Base-by-base conservation (phyloP, 1,140 invertebrate genomes). In the Zaprionus taronus region DNA sequence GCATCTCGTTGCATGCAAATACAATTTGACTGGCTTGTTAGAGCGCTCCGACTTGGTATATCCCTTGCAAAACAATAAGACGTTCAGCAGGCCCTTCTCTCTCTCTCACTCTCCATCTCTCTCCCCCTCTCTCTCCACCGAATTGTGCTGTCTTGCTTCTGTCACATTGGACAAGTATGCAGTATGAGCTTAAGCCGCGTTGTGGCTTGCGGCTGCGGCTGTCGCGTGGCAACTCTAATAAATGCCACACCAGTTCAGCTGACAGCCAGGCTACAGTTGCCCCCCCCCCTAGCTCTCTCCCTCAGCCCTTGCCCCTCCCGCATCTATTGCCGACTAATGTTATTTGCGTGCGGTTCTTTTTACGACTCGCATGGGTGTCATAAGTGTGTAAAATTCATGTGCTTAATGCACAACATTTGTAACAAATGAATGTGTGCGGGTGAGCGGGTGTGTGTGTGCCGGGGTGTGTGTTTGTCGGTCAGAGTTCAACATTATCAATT, bases 381-480 rank as follows among this genome's bases (percentile, higher is more conserved):
- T 87, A 87, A 87, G 84, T 89, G 85, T 84, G 77, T 79, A 83
- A 87, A 87, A 89, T 89, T 87, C 76, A 87, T 87, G 84, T 72
- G 68, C 78, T 72, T 87, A 89, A 87, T 87, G 84, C 80, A 86
- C 80, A 86, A 89, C 80, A 86, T 89, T 87, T 89, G 83, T 83
- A 83, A 87, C 47, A 11, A 12, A 12, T 22, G 4, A 20, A 9
- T 51, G 47, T 51, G 20, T 51, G 47, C 20, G 47, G 20, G 47
- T 24, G 20, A 14, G 47, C 5, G 47, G 9, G 47, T 24, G 47
- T 22, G 12, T 12, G 47, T 22, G 47, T 76, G 62, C n/a, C n/a
- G n/a, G n/a, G n/a, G 47, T 22, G 12, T 12, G 47, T 22, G 47
- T 76, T 58, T 72, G 56, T 51, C 55, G 68, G 26, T 77, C 51